Percentiles rank a stretch among this genome's conserved stretches.
Evolutionary conservation across 2,888 invertebrate species (phyloP).

Genomic region (Stenoptilia bipunctidactyla): DNA sequence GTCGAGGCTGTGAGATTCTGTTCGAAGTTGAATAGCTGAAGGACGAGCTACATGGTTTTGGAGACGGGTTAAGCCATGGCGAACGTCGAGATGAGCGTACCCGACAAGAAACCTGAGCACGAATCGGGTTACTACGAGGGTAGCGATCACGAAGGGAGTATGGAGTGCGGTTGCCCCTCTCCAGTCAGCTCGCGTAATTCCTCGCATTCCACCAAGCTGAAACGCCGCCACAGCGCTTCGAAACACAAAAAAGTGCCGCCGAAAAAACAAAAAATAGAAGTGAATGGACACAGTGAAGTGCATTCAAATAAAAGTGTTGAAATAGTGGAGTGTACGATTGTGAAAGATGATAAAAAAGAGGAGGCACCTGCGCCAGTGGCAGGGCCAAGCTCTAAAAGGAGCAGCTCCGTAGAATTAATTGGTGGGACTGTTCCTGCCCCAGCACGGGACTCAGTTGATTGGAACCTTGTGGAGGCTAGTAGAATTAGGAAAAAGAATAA

Average conservation of each 20-base stretch:
- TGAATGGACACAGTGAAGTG: conserved; percentile 36
- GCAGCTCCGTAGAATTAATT: conserved; percentile 57
- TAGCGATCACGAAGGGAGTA: conserved; percentile 74
- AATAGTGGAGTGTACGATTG: conserved; percentile 42
- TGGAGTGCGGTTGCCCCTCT: conserved; percentile 64
- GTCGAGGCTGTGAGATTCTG: conserved; percentile 12
- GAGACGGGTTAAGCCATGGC: conserved; percentile 59
- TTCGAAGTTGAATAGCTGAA: conserved; percentile 17
- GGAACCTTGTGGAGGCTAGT: conserved; percentile 65
- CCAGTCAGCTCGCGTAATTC: conserved; percentile 58
- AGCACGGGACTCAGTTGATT: conserved; percentile 55
- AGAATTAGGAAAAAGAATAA: conserved; percentile 68
- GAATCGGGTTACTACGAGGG: conserved; percentile 90
- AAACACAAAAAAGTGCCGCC: conserved; percentile 45
- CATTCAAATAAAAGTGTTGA: conserved; percentile 48
- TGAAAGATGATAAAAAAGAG: conserved; percentile 31
- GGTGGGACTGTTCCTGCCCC: conserved; percentile 54
- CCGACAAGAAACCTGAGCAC: conserved; percentile 77
- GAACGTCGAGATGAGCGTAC: conserved; percentile 71
- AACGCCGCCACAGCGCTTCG: conserved; percentile 46
- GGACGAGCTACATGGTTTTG: conserved; percentile 47
- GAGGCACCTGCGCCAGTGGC: conserved; percentile 35
- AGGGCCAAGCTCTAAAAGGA: conserved; percentile 44
- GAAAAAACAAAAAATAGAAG: conserved; percentile 41
- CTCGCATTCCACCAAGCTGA: conserved; percentile 51